Percentiles rank a stretch among this genome's conserved stretches.
Evolutionary conservation across 2,888 invertebrate genomes (phyloP).

Genomic region (Vannuccia rotundouncinata): DNA sequence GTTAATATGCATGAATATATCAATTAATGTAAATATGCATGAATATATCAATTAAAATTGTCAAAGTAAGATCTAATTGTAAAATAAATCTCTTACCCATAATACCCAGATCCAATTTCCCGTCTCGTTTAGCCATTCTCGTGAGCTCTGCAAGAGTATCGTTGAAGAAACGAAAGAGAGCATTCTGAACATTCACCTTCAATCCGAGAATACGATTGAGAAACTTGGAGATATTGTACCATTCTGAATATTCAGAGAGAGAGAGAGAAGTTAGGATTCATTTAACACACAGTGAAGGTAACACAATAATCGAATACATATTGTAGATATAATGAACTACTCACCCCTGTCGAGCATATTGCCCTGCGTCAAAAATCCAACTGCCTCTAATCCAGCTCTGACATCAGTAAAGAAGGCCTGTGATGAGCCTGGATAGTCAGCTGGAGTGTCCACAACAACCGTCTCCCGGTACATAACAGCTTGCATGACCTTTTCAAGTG

Average conservation of each 20-base stretch:
- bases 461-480: not conserved
- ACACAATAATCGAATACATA: no score
- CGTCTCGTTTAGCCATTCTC: slow-evolving; percentile 81
- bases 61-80: no score
- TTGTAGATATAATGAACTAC: no score
- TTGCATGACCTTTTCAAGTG: slow-evolving; percentile 22
- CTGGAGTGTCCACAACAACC: slow-evolving; percentile 5
- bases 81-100: no score
- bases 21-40: no score
- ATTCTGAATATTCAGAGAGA: slow-evolving; percentile 52
- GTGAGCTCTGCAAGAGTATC: slow-evolving; percentile 86
- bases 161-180: slow-evolving; percentile 92
- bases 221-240: slow-evolving; percentile 96
- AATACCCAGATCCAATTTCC: slow-evolving; percentile 87
- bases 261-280: no score
- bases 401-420: slow-evolving; percentile 11
- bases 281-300: no score
- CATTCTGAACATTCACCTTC: slow-evolving; percentile 91
- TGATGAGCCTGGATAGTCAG: not conserved
- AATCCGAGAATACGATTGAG: slow-evolving; percentile 89
- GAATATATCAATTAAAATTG: no score
- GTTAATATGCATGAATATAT: no score
- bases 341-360: not conserved
- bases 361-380: slow-evolving; percentile 34
- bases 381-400: not conserved